Percentiles rank a stretch among this genome's conserved stretches.
phyloP scores from a whole-genome alignment of 2,113 vertebrate genomes.

The Myxocyprinus asiaticus region DNA sequence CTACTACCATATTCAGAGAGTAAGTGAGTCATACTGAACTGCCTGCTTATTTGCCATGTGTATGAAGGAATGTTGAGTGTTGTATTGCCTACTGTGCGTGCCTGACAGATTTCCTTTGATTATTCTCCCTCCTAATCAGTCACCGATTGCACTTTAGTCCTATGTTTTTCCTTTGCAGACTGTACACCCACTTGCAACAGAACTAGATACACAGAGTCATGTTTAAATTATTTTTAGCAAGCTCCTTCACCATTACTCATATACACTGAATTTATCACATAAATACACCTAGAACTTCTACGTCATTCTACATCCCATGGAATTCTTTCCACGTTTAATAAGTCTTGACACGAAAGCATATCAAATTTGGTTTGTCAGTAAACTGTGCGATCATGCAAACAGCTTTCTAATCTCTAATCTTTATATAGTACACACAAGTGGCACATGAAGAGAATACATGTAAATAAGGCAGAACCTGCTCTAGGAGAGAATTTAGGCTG shows the following conservation, averaged over 20 bases:
- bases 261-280: neutral
- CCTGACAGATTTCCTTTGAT: neutral
- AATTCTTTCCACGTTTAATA: neutral
- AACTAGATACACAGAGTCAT: constrained; percentile 9
- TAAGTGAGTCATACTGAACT: constrained; percentile 49
- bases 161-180: neutral
- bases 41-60: neutral
- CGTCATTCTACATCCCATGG: neutral
- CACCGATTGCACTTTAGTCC: constrained; percentile 15
- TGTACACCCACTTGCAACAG: constrained; percentile 9
- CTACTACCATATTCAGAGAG: constrained; percentile 49
- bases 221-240: constrained; percentile 32
- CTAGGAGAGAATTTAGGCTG: too few species aligned
- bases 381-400: neutral
- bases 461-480: neutral
- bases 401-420: neutral
- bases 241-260: constrained; percentile 20
- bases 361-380: constrained; percentile 20
- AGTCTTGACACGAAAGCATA: neutral
- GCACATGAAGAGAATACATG: too few species aligned
- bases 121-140: constrained; percentile 10
- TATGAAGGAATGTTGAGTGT: constrained; percentile 29
- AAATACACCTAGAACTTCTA: neutral
- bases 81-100: neutral
- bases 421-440: neutral